Percentiles rank a stretch among this genome's conserved stretches.
Evolutionary conservation across 1,140 invertebrate genomes (phyloP).

Genomic region (Adelges cooleyi): DNA sequence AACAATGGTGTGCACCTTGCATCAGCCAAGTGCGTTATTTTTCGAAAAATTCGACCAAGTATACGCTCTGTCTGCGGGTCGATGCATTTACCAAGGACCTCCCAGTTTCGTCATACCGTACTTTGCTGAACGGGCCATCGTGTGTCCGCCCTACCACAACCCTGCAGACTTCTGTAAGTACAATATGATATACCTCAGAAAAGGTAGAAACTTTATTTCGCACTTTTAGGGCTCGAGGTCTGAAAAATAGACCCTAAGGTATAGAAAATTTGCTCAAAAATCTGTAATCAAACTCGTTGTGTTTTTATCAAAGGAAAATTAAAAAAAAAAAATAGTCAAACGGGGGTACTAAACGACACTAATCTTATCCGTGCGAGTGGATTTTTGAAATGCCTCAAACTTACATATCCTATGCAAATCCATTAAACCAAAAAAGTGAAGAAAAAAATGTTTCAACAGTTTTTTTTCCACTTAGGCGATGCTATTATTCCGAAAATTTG

Average conservation of each 20-base stretch:
- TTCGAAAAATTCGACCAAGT: slow-evolving; percentile 58
- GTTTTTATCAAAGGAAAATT: not conserved
- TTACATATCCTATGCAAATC: too few species aligned
- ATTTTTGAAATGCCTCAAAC: too few species aligned
- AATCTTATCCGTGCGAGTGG: too few species aligned
- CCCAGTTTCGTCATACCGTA: slow-evolving; percentile 45
- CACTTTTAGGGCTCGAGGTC: not conserved
- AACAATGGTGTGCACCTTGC: slow-evolving; percentile 56
- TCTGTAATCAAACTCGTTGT: too few species aligned
- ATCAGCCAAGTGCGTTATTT: slow-evolving; percentile 54
- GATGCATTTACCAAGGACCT: slow-evolving; percentile 50
- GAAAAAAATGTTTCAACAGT: too few species aligned
- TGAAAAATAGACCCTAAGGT: slow-evolving; percentile 28
- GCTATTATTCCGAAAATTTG: too few species aligned
- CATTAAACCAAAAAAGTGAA: too few species aligned
- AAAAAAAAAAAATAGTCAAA: too few species aligned
- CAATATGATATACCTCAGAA: not conserved
- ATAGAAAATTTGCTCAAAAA: slow-evolving; percentile 34
- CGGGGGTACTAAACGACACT: too few species aligned
- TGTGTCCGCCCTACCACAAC: slow-evolving; percentile 54
- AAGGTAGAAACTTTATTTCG: not conserved
- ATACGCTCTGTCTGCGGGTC: slow-evolving; percentile 49
- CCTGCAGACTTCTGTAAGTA: slow-evolving; percentile 52
- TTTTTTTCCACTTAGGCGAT: too few species aligned
- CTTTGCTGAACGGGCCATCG: slow-evolving; percentile 43